Conservation (phyloP, 2,113 vertebrate genomes). For the Lophius piscatorius region DNA sequence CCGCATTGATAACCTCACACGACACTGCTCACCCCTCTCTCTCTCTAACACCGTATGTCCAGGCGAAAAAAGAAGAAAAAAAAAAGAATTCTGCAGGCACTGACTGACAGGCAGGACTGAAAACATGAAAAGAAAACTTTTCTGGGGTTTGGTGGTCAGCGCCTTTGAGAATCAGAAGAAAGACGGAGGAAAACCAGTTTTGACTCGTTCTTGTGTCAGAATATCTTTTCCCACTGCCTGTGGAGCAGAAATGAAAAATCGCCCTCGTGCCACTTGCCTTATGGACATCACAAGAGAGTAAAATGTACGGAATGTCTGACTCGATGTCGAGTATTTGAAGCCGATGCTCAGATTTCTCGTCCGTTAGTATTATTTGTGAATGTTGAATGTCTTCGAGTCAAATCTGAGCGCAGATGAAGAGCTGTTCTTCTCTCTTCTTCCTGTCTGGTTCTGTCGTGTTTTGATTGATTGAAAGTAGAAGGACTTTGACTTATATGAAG, state of each 20-base stretch:
- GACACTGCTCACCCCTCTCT: slow-evolving; percentile 50
- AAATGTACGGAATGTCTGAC: no score
- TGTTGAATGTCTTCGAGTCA: no score
- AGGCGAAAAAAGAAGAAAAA: no score
- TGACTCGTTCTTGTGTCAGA: slow-evolving; percentile 19
- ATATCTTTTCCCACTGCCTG: slow-evolving; percentile 13
- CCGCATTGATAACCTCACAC: slow-evolving; percentile 56
- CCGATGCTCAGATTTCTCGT: no score
- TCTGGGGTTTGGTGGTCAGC: slow-evolving; percentile 10
- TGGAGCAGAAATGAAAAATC: slow-evolving; percentile 22
- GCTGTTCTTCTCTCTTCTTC: no score
- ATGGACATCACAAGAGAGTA: no score
- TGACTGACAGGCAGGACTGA: slow-evolving; percentile 36
- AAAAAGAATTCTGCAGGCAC: slow-evolving; percentile 14
- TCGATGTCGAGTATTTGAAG: no score
- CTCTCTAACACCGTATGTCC: no score
- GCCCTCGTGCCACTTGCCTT: no score
- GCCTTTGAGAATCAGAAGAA: slow-evolving; percentile 6
- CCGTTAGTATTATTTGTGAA: no score
- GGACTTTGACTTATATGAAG: slow-evolving; percentile 15
- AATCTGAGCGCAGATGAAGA: no score
- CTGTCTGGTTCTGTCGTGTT: no score
- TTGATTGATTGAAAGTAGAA: slow-evolving; percentile 25
- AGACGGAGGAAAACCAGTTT: slow-evolving; percentile 19
- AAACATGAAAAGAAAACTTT: slow-evolving; percentile 9